Evolutionary conservation across 1,140 invertebrate genomes (phyloP).

Genomic region (Liolophura sinensis): DNA sequence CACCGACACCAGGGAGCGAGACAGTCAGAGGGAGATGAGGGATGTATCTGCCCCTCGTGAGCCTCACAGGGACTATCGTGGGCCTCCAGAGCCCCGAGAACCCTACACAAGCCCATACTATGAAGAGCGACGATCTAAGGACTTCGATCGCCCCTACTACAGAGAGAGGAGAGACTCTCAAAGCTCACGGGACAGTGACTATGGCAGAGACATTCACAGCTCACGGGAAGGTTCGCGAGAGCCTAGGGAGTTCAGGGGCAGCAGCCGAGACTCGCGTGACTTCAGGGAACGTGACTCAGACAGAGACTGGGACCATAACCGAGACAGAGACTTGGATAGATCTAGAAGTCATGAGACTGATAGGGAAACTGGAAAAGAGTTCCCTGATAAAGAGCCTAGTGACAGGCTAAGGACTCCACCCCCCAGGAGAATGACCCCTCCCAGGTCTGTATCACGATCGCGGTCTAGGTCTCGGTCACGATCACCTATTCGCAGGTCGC

Average conservation of each 20-base stretch:
- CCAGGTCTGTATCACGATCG: conserved; percentile 14
- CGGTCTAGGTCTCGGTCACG: conserved; percentile 23
- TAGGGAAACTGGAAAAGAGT: conserved; percentile 26
- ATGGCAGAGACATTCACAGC: conserved; percentile 48
- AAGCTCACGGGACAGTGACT: conserved; percentile 34
- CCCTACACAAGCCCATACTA: conserved; percentile 16
- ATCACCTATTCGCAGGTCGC: conserved; percentile 15
- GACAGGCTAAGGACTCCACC: conserved; percentile 30
- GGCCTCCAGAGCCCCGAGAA: conserved; percentile 24
- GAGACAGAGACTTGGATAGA: conserved; percentile 30
- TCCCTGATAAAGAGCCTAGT: conserved; percentile 16
- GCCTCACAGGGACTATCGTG: conserved; percentile 14
- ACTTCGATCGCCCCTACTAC: conserved; percentile 13
- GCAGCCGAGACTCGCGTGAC: background rate
- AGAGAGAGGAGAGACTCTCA: conserved; percentile 11
- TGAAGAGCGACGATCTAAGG: background rate
- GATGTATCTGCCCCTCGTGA: conserved; percentile 11
- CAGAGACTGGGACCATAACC: conserved; percentile 32
- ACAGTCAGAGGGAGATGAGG: conserved; percentile 4
- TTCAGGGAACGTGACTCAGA: conserved; percentile 31
- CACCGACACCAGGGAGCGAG: conserved; percentile 1
- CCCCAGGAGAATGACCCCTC: conserved; percentile 14
- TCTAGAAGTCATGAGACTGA: conserved; percentile 28
- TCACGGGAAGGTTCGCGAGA: conserved; percentile 27
- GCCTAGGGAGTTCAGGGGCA: no score